Percentiles rank a stretch among this genome's conserved stretches.
Conservation (phyloP, 2,797 vertebrate genomes). For the Distichodus sexfasciatus region DNA sequence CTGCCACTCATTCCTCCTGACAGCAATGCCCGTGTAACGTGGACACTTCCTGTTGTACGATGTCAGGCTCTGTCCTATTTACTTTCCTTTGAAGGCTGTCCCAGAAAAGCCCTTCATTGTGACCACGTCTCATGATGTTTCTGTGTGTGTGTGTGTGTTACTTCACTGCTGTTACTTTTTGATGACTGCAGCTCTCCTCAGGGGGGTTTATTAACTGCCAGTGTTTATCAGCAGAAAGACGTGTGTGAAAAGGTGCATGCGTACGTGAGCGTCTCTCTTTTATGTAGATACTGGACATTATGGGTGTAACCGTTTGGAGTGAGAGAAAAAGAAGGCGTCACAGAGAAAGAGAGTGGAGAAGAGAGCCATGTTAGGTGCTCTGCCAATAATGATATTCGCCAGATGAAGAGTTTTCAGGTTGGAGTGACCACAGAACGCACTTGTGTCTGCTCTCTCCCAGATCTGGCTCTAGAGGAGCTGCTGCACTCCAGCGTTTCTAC, state of each 20-base stretch:
- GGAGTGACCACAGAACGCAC: neutral
- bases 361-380: neutral
- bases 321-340: neutral
- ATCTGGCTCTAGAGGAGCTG: neutral
- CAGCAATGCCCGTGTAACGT: neutral
- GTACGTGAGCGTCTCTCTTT: neutral
- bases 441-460: slow-evolving; percentile 1
- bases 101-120: slow-evolving; percentile 5
- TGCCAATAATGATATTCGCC: neutral
- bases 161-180: slow-evolving; percentile 17
- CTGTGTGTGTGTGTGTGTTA: neutral
- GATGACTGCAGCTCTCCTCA: slow-evolving; percentile 12
- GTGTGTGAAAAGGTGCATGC: neutral
- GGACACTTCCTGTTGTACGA: neutral
- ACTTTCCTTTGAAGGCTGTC: slow-evolving; percentile 15
- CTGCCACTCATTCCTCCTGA: neutral
- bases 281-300: too few species aligned
- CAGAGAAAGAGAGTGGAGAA: neutral
- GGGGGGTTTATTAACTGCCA: slow-evolving; percentile 22
- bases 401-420: neutral
- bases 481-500: neutral
- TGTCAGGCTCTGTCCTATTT: slow-evolving; percentile 23
- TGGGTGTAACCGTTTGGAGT: neutral
- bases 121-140: neutral
- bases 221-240: slow-evolving; percentile 11